Evolutionary conservation across 2,888 invertebrate genomes (phyloP), one percentile per base, ranked within the genome.

Genomic region (Eurytoma adleriae): DNA sequence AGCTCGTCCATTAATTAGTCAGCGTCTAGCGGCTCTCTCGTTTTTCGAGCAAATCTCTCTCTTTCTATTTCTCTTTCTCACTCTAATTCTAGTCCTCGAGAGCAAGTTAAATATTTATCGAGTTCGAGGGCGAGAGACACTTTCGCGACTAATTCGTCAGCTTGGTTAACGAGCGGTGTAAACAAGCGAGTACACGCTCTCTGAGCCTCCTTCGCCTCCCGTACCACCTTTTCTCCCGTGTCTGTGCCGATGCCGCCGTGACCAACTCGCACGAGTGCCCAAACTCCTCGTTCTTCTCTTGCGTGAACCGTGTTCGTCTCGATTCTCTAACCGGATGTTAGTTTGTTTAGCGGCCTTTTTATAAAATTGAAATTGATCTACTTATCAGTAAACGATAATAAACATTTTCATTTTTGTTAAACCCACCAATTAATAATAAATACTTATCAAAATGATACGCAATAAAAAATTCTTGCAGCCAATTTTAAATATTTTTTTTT

Each of bases 91-190:
- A 16, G 64, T 20, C 74, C 54, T 30, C 64, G 66, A 80, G 80
- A 71, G 78, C 76, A 82, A 78, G 78, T 78, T 74, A 82, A 82
- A 82, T 82, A 82, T 82, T 82, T 82, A 80, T 78, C 78, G 72
- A 81, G 50, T 30, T 54, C n/a, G 59, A 72, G 69, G 27, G 74
- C 1, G 62, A 40, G 48, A 2, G 16, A 20, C 50, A 54, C 73
- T 62, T 67, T 67, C 67, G 73, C 71, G 75, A 81, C 81, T 79
- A 81, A 79, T 81, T 81, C 79, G 72, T 81, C 67, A 76, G 75
- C 68, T 66, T 50, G 75, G 62, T 68, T 79, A 81, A 81, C 81
- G 81, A 81, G 68, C 68, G 81, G 27, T 70, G 81, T 78, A 74
- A 78, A 81, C 73, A 73, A 78, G 48, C 57, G 62, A 56, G 27